A percentile compares a stretch with the other conserved stretches of the same genome.
Evolutionary conservation across 1,140 invertebrate genomes (phyloP).

Genomic region (Micrasema minimum): DNA sequence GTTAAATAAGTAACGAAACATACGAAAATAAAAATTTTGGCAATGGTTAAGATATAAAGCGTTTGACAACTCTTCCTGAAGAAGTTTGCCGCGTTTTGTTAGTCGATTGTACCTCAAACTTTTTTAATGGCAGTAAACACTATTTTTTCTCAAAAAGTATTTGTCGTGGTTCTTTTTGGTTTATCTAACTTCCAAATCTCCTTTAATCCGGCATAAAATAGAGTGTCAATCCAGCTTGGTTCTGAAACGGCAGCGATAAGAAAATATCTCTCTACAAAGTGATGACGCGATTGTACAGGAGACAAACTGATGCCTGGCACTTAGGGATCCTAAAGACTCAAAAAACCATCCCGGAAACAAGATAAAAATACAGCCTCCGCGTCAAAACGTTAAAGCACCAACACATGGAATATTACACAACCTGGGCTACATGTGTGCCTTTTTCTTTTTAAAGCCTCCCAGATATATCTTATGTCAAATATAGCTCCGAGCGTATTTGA

Average conservation of each 20-base stretch:
- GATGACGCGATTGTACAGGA: constrained; percentile 34
- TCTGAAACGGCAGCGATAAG: constrained; percentile 21
- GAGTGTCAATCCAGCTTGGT: constrained; percentile 28
- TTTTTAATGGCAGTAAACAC: too few relatives aligned
- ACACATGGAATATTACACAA: neutral
- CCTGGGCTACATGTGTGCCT: neutral
- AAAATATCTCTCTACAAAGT: constrained; percentile 34
- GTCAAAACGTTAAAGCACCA: neutral
- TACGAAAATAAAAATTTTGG: too few relatives aligned
- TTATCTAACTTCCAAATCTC: constrained; percentile 4
- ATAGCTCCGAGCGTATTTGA: constrained; percentile 18
- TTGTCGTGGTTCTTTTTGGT: neutral
- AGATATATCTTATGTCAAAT: neutral
- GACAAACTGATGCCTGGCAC: constrained; percentile 9
- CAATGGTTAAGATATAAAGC: too few relatives aligned
- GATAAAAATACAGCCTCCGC: neutral
- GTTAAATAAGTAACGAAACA: too few relatives aligned
- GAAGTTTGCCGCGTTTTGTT: too few relatives aligned
- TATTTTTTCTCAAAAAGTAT: too few relatives aligned
- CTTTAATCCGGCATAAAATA: constrained; percentile 13
- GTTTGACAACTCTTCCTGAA: too few relatives aligned
- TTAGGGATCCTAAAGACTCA: constrained; percentile 4
- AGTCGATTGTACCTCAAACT: too few relatives aligned
- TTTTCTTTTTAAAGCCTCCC: neutral
- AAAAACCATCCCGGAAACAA: neutral